Evolutionary conservation across 2,113 vertebrate species (phyloP), one percentile per base, ranked within the genome.

Genomic region (Corythoichthys intestinalis): DNA sequence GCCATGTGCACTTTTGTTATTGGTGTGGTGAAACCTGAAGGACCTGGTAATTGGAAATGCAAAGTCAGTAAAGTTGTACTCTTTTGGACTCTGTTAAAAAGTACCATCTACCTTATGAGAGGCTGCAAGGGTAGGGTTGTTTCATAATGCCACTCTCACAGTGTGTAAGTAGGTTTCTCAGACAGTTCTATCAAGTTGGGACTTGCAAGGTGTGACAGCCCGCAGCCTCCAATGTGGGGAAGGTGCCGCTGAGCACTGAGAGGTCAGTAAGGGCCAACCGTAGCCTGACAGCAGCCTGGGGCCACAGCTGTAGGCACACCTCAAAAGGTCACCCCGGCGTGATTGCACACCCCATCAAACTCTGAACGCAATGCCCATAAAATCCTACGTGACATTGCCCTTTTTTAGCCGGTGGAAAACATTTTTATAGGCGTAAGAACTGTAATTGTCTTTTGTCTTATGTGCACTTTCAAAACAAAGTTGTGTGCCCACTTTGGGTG

Each of bases 271-370:
- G 70, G 75, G 75, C 72, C 82, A 74, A 69, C 66, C 28, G 71
- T 63, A 60, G 67, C 77, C 79, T 82, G 78, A 83, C 80, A 81
- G 53, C 72, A 77, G 77, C 83, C 84, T 81, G 72, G 68, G 75
- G 78, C 73, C 76, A 85, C 78, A 79, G 87, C 83, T 85, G 77
- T 76, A 80, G 79, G 86, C 76, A 20, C 58, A 83, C 66, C 62
- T 83, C 72, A 61, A 85, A 88, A 89, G 84, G 87, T 85, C 81
- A 78, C 41, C 50, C 48, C 47, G 41, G 47, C 37, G 69, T 72
- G 78, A 79, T 73, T 72, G 63, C 13, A 15, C 82, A 79, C 50
- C 73, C 66, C 72, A 80, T 79, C 77, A 79, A 65, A 73, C 71
- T 60, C 49, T 46, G 73, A 77, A 72, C 44, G 65, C 47, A 50